Base-by-base conservation (phyloP, 2,797 vertebrate genomes). In the Strix occidentalis region DNA sequence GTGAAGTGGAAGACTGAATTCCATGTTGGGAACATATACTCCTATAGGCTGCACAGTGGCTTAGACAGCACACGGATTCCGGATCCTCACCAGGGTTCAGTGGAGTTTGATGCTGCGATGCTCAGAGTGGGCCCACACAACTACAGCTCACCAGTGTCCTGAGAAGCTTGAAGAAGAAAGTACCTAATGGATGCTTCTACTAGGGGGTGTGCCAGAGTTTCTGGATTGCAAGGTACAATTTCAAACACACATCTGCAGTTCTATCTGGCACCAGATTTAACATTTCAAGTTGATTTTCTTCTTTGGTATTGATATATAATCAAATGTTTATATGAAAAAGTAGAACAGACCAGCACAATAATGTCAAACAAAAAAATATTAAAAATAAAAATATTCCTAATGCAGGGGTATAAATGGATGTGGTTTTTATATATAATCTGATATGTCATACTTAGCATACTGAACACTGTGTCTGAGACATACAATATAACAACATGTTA, bases 241-340 rank as follows among this genome's bases (percentile, higher is more conserved):
- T 57, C 56, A 70, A 31, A 70, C 8, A 50, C 78, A 58, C 29
- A 65, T 19, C 18, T 63, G 16, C 50, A 65, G 29, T 65, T 72
- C 50, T 70, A 6, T 50, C 72, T 79, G 71, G 45, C 48, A 90
- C 69, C 41, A 35, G 13, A 43, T 60, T 54, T 58, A 87, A 89
- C 16, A 41, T 66, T 88, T 90, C 61, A 37, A 65, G 65, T n/a
- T 50, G 24, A 61, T 69, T 82, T 89, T 91, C 50, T 87, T 95
- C 95, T 95, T 95, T 96, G 91, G 91, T 89, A 94, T 80, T 85
- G 74, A 39, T 77, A 65, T 13, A 60, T n/a, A 80, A 77, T 24
- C 70, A 87, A 84, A 68, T 16, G 15, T 64, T 85, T 65, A n/a
- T 6, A 29, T 35, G 43, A 66, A 90, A 86, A 95, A 68, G 19